A percentile compares a stretch with the other conserved stretches of the same genome.
Conservation (phyloP, 1,140 invertebrate species). For the Ptiloglossa arizonensis region DNA sequence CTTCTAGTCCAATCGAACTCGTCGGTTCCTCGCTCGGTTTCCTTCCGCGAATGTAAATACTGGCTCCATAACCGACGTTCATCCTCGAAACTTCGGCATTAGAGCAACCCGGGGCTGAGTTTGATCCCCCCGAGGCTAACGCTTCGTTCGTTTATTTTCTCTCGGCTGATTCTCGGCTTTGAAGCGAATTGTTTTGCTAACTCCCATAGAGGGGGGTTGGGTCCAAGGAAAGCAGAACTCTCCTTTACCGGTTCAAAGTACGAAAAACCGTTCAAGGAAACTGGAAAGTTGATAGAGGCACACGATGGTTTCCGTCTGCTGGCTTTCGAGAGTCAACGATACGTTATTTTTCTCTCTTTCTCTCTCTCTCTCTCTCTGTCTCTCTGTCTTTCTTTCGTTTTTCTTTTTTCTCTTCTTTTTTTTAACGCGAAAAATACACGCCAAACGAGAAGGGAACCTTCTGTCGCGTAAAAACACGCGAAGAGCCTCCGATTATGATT, state of each 20-base stretch:
- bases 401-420: no score
- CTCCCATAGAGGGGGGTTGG: background rate
- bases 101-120: background rate
- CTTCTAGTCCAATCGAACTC: slow-evolving; percentile 26
- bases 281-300: no score
- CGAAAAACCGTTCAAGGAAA: background rate
- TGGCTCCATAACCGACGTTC: slow-evolving; percentile 20
- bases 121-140: background rate
- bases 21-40: slow-evolving; percentile 5
- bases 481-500: no score
- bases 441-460: no score
- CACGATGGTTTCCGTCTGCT: no score
- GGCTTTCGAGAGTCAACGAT: no score
- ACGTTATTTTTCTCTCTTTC: no score
- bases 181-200: background rate
- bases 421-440: no score
- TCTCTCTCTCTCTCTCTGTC: no score
- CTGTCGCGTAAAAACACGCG: no score
- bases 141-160: slow-evolving; percentile 19
- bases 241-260: background rate
- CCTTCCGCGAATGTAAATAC: slow-evolving; percentile 45
- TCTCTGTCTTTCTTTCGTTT: no score
- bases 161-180: background rate
- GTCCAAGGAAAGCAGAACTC: background rate
- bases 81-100: slow-evolving; percentile 35